Conservation (phyloP, 2,888 invertebrate species). For the Agrochola macilenta region DNA sequence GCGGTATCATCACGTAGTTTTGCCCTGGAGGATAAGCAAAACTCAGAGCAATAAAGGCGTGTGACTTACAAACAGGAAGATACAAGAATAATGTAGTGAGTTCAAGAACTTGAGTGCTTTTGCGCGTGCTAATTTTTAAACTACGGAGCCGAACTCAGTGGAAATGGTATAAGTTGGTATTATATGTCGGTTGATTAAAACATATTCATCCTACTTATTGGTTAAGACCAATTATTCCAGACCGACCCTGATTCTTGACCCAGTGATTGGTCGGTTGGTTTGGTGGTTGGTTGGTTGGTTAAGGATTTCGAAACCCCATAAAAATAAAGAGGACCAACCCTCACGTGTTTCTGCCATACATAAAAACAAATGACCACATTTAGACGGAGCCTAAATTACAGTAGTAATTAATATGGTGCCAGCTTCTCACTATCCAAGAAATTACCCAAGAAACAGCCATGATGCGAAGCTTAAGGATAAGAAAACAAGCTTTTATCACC, state of each 20-base stretch:
- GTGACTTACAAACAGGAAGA: constrained; percentile 36
- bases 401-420: constrained; percentile 57
- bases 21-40: constrained; percentile 60
- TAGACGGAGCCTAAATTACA: constrained; percentile 29
- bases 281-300: neutral
- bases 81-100: constrained; percentile 25
- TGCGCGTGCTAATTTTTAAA: constrained; percentile 22
- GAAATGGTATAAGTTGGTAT: neutral
- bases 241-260: neutral
- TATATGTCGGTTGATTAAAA: neutral
- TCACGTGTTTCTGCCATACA: constrained; percentile 13
- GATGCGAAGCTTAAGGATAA: constrained; percentile 49
- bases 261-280: too few species aligned
- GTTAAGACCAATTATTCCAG: neutral
- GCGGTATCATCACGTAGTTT: constrained; percentile 63
- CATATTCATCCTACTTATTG: neutral
- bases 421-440: constrained; percentile 49
- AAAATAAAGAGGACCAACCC: neutral
- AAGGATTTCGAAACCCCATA: neutral
- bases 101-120: constrained; percentile 18
- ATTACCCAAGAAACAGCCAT: constrained; percentile 46
- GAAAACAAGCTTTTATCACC: constrained; percentile 58
- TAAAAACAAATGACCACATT: constrained; percentile 52
- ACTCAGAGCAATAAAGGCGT: constrained; percentile 46
- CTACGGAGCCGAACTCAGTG: neutral